A percentile compares a stretch with the other conserved stretches of the same genome.
Conservation (phyloP, 2,888 invertebrate species). For the Smittia aterrima region DNA sequence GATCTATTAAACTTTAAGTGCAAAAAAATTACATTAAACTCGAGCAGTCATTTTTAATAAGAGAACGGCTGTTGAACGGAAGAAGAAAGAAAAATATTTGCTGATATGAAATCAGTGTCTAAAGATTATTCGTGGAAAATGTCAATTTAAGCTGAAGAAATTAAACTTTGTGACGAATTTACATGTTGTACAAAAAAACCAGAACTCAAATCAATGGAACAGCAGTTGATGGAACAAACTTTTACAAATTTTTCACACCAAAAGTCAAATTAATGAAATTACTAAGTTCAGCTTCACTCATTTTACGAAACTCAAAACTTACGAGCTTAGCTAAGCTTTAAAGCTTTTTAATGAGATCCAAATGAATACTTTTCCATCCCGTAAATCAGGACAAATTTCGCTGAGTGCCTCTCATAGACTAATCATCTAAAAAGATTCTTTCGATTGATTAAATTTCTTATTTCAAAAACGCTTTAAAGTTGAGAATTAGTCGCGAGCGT, state of each 20-base stretch:
- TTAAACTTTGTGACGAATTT: conserved; percentile 23
- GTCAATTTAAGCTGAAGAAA: not conserved
- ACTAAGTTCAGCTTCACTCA: not conserved
- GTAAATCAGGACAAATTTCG: not conserved
- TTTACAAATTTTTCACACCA: too few species aligned
- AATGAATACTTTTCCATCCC: not conserved
- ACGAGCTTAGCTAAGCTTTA: not conserved
- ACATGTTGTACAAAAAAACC: conserved; percentile 20
- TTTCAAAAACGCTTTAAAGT: not conserved
- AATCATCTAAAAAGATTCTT: not conserved
- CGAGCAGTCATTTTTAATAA: conserved; percentile 14
- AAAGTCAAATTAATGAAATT: too few species aligned
- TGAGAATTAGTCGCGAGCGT: too few species aligned
- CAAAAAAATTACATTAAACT: not conserved
- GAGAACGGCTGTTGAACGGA: not conserved
- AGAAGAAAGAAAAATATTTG: not conserved
- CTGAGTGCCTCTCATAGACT: not conserved
- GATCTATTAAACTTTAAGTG: too few species aligned
- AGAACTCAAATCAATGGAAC: not conserved
- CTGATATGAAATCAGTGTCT: not conserved
- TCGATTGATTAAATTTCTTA: not conserved
- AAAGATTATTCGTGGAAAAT: not conserved
- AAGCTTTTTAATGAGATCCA: not conserved
- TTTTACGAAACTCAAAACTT: not conserved
- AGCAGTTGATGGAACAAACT: too few species aligned